Conservation (phyloP, 2,888 invertebrate genomes). For the Pteria penguin region DNA sequence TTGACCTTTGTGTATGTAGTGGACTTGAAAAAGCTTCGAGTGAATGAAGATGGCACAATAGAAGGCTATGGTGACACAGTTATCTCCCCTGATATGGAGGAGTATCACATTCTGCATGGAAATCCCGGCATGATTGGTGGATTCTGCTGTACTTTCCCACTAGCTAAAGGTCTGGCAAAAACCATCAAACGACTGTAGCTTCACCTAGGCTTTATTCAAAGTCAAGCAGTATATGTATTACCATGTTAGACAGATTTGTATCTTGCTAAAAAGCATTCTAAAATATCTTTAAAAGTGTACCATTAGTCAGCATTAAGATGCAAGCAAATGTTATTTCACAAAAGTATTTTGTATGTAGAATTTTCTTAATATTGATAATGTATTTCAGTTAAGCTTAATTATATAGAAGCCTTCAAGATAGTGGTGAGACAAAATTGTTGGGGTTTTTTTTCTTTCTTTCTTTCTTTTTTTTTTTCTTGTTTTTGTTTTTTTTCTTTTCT, state of each 20-base stretch:
- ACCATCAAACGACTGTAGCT: conserved; percentile 69
- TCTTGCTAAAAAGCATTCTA: too few relatives aligned
- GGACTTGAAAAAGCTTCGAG: conserved; percentile 77
- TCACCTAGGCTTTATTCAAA: neutral
- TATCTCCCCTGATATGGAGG: conserved; percentile 75
- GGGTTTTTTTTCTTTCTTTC: too few relatives aligned
- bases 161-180: conserved; percentile 73
- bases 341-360: neutral
- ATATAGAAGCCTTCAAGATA: too few relatives aligned
- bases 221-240: too few relatives aligned
- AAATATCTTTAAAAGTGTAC: too few relatives aligned
- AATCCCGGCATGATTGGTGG: conserved; percentile 70
- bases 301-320: too few relatives aligned
- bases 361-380: neutral
- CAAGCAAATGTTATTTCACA: neutral
- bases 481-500: too few relatives aligned
- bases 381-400: too few relatives aligned
- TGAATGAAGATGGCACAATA: conserved; percentile 68
- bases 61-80: conserved; percentile 63
- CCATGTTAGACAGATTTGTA: too few relatives aligned
- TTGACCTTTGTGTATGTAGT: conserved; percentile 66
- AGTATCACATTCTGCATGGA: conserved; percentile 66
- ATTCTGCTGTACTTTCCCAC: conserved; percentile 75
- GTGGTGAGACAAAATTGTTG: too few relatives aligned
- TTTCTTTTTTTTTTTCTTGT: too few relatives aligned